These are phyloP conservation scores for Drosophila ogumai DNA, from an alignment of 1,140 invertebrate species.

Conservation along the genomic window DNA sequence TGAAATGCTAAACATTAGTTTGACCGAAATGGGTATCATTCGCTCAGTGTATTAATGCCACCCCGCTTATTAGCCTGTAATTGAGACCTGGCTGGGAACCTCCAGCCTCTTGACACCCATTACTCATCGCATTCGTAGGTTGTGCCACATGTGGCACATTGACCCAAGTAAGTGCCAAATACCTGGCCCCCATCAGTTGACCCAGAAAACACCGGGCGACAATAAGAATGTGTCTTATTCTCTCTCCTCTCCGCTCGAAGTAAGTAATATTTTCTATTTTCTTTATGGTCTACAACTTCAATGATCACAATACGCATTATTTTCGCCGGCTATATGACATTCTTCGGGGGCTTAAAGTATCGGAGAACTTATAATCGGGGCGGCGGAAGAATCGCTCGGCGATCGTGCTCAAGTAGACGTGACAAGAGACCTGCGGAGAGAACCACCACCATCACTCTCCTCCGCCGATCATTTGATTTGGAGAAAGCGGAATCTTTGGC, in stretches of 20 bases:
- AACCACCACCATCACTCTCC: neutral
- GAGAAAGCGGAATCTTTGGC: constrained; percentile 51
- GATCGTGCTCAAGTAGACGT: constrained; percentile 52
- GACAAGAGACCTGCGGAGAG: constrained; percentile 25
- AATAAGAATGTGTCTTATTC: constrained; percentile 22
- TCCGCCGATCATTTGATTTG: constrained; percentile 48
- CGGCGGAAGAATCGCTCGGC: constrained; percentile 19
- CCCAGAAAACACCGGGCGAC: constrained; percentile 41
- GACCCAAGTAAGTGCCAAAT: constrained; percentile 63
- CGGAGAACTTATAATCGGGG: constrained; percentile 16
- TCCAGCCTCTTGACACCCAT: constrained; percentile 29
- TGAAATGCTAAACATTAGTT: no score
- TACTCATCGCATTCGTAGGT: constrained; percentile 18
- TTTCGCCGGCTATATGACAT: constrained; percentile 46
- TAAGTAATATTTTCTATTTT: constrained; percentile 50
- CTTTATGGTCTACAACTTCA: constrained; percentile 40
- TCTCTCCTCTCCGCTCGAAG: neutral
- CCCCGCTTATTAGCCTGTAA: constrained; percentile 15
- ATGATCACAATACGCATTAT: constrained; percentile 54
- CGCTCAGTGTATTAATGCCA: neutral
- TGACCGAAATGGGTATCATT: no score
- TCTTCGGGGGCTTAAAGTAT: constrained; percentile 38
- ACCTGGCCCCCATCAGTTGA: constrained; percentile 48
- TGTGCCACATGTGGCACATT: constrained; percentile 51
- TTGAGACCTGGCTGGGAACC: constrained; percentile 11